Evolutionary conservation across 2,888 invertebrate genomes (phyloP), one percentile per base, ranked within the genome.

Genomic region (Chrysomela aeneicollis): DNA sequence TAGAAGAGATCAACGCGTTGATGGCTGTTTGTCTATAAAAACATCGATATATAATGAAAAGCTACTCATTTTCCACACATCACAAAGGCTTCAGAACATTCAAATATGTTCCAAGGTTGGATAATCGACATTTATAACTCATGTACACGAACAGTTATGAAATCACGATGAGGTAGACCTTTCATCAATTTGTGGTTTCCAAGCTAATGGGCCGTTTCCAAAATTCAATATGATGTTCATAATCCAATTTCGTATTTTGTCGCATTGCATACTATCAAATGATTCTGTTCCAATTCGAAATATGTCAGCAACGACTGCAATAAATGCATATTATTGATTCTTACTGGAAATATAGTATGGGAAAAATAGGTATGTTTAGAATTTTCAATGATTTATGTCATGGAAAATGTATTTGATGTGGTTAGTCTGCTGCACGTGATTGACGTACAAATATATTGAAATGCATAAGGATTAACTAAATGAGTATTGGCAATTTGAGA

Each of bases 181-280:
- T 67, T 67, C 63, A 67, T 67, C 63, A 67, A 67, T 64, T 64
- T 61, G 63, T 63, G 61, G 60, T 64, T 61, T 63, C 61, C 63
- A 67, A 67, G 59, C 63, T 58, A 64, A 49, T 61, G 55, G 51
- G 57, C 61, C 63, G 67, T 64, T 64, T 64, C 61, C 63, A 61
- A 66, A 66, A 61, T 66, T 61, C 22, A 60, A 63, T 67, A 59
- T 61, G 59, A 67, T 64, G 61, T 61, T 60, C 54, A 51, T 57
- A 53, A 61, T 67, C 61, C 61, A 62, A 67, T 67, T 61, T 67
- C 54, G 59, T 64, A 61, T 64, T 64, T 42, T 26, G 59, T 61
- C 59, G 67, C 67, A 64, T 59, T 61, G 61, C 67, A 63, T 55
- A 61, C 59, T 61, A 47, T 58, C 52, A 35, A 59, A 63, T 64